Evolutionary conservation across 2,113 vertebrate genomes (phyloP).

Genomic region (Halichoerus grypus): DNA sequence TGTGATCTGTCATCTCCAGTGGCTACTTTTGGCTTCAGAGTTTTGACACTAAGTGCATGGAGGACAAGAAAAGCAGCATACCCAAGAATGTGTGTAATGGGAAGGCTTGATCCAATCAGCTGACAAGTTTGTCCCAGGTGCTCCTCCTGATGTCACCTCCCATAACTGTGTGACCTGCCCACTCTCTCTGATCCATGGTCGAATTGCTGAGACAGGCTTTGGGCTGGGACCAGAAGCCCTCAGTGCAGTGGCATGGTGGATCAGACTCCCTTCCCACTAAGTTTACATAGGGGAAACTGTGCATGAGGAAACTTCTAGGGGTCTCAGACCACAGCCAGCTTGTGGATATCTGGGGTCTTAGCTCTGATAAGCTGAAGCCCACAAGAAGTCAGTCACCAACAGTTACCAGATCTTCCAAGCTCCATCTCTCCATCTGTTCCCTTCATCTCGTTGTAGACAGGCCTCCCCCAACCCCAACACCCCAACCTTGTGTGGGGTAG

Average conservation of each 20-base stretch:
- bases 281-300: not conserved
- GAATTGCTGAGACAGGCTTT: not conserved
- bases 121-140: not conserved
- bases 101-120: not conserved
- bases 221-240: not conserved
- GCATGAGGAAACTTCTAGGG: not conserved
- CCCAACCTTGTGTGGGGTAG: not conserved
- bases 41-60: not conserved
- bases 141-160: not conserved
- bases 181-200: not conserved
- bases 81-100: not conserved
- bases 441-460: not conserved
- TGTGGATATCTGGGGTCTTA: not conserved
- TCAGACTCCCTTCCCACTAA: not conserved
- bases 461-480: not conserved
- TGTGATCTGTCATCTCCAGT: not conserved
- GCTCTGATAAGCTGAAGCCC: not conserved
- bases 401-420: not conserved
- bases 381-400: not conserved
- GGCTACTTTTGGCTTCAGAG: not conserved
- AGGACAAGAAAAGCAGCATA: not conserved
- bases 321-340: not conserved
- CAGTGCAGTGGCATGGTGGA: not conserved
- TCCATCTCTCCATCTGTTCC: not conserved
- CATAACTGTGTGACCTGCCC: not conserved